These are phyloP conservation scores for Stratiomys singularior DNA, from an alignment of 2,888 invertebrate genomes.

Conservation along the genomic window DNA sequence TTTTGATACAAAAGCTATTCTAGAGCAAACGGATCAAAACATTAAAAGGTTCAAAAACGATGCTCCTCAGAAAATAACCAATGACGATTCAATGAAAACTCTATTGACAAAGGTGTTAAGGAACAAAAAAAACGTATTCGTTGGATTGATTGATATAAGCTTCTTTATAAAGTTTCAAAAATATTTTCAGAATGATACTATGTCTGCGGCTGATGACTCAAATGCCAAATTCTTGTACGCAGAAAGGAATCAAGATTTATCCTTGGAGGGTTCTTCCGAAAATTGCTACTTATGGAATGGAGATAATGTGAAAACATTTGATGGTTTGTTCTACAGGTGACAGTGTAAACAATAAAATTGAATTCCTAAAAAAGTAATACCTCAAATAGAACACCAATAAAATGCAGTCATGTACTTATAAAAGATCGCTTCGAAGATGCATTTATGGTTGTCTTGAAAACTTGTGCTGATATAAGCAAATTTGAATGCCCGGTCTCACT, in stretches of 20 bases:
- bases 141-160: neutral
- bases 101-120: no score
- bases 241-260: constrained; percentile 57
- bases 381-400: constrained; percentile 75
- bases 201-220: neutral
- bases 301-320: constrained; percentile 85
- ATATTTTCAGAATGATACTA: neutral
- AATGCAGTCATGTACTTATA: constrained; percentile 79
- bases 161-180: neutral
- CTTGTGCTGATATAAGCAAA: constrained; percentile 69
- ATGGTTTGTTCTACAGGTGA: constrained; percentile 80
- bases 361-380: constrained; percentile 8
- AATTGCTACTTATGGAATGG: constrained; percentile 85
- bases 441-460: constrained; percentile 74
- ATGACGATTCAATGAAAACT: no score
- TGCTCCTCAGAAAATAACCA: no score
- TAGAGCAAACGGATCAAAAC: neutral
- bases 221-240: constrained; percentile 59
- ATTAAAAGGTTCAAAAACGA: no score
- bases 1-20: constrained; percentile 2
- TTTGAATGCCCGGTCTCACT: constrained; percentile 65
- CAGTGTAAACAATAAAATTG: neutral
- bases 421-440: constrained; percentile 76
- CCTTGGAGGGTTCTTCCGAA: constrained; percentile 69
- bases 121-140: no score